A percentile compares a stretch with the other conserved stretches of the same genome.
Conservation (phyloP, 37 sponge, comb jelly and placozoan genomes). For the Diacarnus erythraeanus region DNA sequence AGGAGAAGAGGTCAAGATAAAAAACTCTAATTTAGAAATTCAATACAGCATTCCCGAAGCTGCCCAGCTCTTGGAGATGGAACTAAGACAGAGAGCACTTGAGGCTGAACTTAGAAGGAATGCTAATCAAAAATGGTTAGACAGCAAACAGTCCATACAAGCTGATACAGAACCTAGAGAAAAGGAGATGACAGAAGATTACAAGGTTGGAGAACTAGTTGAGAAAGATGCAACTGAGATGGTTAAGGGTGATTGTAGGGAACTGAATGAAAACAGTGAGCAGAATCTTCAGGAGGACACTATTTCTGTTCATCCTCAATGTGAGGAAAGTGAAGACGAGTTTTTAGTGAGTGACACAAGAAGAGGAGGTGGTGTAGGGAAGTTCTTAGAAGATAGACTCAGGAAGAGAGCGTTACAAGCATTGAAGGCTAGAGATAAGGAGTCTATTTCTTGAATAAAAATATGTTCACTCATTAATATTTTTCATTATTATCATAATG, state of each 20-base stretch:
- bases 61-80: conserved; percentile 29
- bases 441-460: background rate
- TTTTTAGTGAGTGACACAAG: background rate
- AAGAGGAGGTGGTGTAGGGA: background rate
- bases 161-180: background rate
- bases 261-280: background rate
- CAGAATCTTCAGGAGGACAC: background rate
- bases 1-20: background rate
- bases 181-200: background rate
- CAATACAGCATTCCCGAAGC: background rate
- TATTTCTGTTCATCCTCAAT: conserved; percentile 1
- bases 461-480: background rate
- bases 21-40: no score
- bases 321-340: background rate
- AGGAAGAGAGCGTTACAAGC: conserved; percentile 54
- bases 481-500: background rate
- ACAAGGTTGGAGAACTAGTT: background rate
- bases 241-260: background rate
- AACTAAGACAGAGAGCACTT: conserved; percentile 37
- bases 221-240: no score
- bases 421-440: conserved; percentile 26
- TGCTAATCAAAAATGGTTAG: background rate
- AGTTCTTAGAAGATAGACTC: conserved; percentile 28
- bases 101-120: conserved; percentile 33
- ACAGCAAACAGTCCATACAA: background rate